A percentile compares a stretch with the other conserved stretches of the same genome.
phyloP scores from a whole-genome alignment of 2,113 vertebrate genomes.

The Athene cunicularia region DNA sequence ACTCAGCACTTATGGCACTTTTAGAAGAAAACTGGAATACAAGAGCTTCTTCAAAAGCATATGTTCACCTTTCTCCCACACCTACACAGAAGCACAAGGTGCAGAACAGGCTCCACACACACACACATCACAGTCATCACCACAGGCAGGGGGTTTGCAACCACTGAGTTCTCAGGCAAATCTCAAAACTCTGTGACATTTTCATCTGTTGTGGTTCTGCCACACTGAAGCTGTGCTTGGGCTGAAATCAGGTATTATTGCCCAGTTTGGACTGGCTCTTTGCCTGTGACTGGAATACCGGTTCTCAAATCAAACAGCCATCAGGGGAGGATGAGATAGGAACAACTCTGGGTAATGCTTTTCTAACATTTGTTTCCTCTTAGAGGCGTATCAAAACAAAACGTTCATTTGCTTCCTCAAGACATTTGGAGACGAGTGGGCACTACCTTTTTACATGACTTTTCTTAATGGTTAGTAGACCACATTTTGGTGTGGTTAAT shows the following conservation, averaged over 20 bases:
- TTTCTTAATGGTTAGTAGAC: neutral
- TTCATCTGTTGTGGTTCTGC: neutral
- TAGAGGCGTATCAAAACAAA: neutral
- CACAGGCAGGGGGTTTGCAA: neutral
- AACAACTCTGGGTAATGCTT: neutral
- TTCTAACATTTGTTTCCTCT: neutral
- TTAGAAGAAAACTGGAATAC: neutral
- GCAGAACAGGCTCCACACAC: neutral
- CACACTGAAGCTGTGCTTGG: neutral
- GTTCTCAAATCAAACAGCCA: neutral
- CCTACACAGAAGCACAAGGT: neutral
- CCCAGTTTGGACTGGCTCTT: neutral
- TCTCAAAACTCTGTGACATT: neutral
- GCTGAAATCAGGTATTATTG: neutral
- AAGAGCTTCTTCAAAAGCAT: slow-evolving; percentile 29
- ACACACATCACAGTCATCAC: neutral
- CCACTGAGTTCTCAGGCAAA: neutral
- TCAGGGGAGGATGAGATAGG: neutral
- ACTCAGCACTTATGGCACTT: slow-evolving; percentile 22
- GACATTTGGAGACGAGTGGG: neutral
- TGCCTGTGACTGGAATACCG: neutral
- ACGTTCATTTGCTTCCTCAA: neutral
- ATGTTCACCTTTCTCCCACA: slow-evolving; percentile 57
- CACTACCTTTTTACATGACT: neutral
- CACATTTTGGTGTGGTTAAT: neutral